Conservation (phyloP, 2,888 invertebrate species). For the Hydraecia micacea region DNA sequence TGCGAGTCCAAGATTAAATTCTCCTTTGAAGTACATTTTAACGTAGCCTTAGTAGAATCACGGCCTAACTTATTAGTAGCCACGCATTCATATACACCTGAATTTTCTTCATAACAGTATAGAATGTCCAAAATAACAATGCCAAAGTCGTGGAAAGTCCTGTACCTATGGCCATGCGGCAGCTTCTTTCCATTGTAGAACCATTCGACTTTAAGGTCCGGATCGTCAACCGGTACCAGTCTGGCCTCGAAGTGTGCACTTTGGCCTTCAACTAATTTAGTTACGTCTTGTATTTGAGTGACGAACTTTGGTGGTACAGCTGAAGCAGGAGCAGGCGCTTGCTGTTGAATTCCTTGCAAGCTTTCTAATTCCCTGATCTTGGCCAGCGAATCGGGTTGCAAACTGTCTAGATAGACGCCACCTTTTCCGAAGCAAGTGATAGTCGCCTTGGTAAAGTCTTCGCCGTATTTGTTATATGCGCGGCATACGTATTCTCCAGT, state of each 20-base stretch:
- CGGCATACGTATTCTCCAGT: constrained; percentile 98
- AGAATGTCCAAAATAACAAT: constrained; percentile 98
- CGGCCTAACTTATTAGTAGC: constrained; percentile 97
- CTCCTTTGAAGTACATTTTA: constrained; percentile 96
- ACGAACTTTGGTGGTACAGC: constrained; percentile 97
- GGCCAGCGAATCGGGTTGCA: constrained; percentile 97
- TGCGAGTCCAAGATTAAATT: constrained; percentile 97
- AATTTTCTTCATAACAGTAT: constrained; percentile 99
- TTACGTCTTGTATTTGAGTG: constrained; percentile 96
- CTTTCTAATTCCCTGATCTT: constrained; percentile 96
- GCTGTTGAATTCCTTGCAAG: constrained; percentile 92
- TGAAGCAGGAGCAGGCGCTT: constrained; percentile 91
- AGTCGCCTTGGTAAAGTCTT: constrained; percentile 96
- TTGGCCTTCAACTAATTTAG: constrained; percentile 97
- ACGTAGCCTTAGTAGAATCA: constrained; percentile 95
- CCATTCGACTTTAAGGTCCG: constrained; percentile 98
- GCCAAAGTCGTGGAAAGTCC: constrained; percentile 99
- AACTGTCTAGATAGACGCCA: constrained; percentile 96
- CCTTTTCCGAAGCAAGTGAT: constrained; percentile 95
- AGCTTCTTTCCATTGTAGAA: constrained; percentile 97
- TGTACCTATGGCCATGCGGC: constrained; percentile 98
- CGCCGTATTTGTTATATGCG: constrained; percentile 97
- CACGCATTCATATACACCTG: constrained; percentile 97
- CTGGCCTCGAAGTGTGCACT: constrained; percentile 98
- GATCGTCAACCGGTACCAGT: constrained; percentile 98